These are phyloP conservation scores for Gryllus bimaculatus DNA, from an alignment of 1,140 invertebrate species.

Conservation along the genomic window DNA sequence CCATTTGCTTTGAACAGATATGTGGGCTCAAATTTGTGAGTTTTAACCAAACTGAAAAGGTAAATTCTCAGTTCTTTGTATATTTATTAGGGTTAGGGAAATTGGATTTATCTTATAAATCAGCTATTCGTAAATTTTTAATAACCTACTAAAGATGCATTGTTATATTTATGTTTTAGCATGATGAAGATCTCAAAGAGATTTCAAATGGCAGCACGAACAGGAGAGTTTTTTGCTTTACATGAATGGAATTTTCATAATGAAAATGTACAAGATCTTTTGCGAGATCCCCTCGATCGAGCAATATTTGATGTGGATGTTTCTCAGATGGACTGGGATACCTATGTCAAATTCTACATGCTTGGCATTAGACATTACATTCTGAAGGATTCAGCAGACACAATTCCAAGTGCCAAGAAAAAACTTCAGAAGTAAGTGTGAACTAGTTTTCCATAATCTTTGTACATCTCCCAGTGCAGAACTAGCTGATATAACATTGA, in stretches of 20 bases:
- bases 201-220: constrained; percentile 63
- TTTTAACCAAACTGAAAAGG: no score
- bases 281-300: constrained; percentile 47
- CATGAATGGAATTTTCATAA: constrained; percentile 78
- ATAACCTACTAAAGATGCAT: not conserved
- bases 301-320: constrained; percentile 51
- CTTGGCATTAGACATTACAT: constrained; percentile 69
- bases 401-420: constrained; percentile 49
- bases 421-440: constrained; percentile 52
- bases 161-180: constrained; percentile 40
- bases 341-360: constrained; percentile 62
- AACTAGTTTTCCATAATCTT: no score
- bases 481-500: no score
- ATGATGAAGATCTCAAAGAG: constrained; percentile 76
- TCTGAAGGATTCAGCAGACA: constrained; percentile 61
- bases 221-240: constrained; percentile 78
- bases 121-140: not conserved
- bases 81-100: not conserved
- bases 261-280: constrained; percentile 59
- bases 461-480: no score
- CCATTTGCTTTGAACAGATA: no score
- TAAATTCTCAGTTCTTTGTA: no score
- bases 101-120: not conserved
- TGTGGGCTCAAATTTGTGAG: no score
- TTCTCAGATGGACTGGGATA: constrained; percentile 49